These are phyloP conservation scores for Syrista parreyssii DNA, from an alignment of 2,888 invertebrate species.

Conservation along the genomic window DNA sequence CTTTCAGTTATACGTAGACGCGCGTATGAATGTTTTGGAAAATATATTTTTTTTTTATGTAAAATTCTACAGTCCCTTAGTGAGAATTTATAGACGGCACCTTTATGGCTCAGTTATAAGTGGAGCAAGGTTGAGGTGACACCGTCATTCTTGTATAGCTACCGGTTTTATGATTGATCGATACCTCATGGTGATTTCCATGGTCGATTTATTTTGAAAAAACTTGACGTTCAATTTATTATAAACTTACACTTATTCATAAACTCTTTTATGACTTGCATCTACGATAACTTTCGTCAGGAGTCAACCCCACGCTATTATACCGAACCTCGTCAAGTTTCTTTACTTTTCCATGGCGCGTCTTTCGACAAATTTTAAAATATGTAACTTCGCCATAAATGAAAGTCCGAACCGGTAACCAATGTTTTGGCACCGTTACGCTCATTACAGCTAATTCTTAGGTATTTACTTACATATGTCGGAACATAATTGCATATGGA, in stretches of 20 bases:
- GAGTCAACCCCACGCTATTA: not conserved
- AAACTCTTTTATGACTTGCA: no score
- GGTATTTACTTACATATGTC: not conserved
- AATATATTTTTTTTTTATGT: not conserved
- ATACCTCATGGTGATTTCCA: not conserved
- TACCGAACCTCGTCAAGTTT: not conserved
- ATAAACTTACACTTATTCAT: not conserved
- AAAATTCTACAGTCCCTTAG: not conserved
- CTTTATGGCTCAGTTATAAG: slow-evolving; percentile 19
- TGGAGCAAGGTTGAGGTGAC: slow-evolving; percentile 29
- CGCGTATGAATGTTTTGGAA: not conserved
- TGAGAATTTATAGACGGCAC: not conserved
- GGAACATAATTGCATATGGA: not conserved
- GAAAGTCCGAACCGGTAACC: not conserved
- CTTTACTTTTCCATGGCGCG: not conserved
- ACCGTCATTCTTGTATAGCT: not conserved
- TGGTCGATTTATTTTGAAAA: not conserved
- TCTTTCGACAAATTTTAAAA: not conserved
- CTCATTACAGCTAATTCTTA: not conserved
- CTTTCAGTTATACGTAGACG: not conserved
- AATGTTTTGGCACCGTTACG: not conserved
- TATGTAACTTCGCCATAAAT: not conserved
- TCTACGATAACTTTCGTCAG: no score
- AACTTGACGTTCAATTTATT: not conserved
- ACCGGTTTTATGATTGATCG: slow-evolving; percentile 5